Evolutionary conservation across 2,888 invertebrate genomes (phyloP), one percentile per base, ranked within the genome.

Genomic region (Limnephilus rhombicus): DNA sequence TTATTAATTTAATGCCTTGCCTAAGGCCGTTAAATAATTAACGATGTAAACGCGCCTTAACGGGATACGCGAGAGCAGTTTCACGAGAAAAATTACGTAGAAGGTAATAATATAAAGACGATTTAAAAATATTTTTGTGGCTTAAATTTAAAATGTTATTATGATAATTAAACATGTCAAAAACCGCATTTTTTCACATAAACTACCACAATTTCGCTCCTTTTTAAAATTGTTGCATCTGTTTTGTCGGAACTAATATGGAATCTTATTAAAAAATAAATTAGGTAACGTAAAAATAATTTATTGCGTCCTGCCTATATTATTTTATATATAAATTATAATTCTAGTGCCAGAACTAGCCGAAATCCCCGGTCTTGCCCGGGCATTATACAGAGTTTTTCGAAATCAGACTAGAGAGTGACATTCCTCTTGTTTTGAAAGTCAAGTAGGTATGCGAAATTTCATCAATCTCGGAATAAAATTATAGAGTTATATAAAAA

Each of bases 1-100:
- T 87, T 87, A 87, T 87, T 87, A 31, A 87, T 87, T 87, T 87
- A 85, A 85, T 85, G 87, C 18, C 24, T 31, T 29, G 53, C 86
- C 53, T 49, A 1, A 13, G 53, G 87, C 49, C 31, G 49, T 15
- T 49, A 29, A 49, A 49, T 31, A 87, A 87, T 87, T 87, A 87
- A 49, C n/a, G 68, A 53, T 53, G 45, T 45, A 49, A 49, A 86
- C 87, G 68, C 53, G 87, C 53, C 53, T 87, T 53, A 87, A 87
- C 87, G 87, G 53, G 53, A 87, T 49, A 49, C 53, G 31, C 49
- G 24, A 85, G 85, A 41, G 85, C 41, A 24, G 24, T 9, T 41
- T 34, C 34, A 37, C 24, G 41, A n/a, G 18, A 41, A 85, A 85
- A 85, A 85, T 37, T 37, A 41, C 68, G 24, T n/a, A 24, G 24